phyloP scores from a whole-genome alignment of 37 sponge, comb jelly and placozoan species.

The Crambe crambe region DNA sequence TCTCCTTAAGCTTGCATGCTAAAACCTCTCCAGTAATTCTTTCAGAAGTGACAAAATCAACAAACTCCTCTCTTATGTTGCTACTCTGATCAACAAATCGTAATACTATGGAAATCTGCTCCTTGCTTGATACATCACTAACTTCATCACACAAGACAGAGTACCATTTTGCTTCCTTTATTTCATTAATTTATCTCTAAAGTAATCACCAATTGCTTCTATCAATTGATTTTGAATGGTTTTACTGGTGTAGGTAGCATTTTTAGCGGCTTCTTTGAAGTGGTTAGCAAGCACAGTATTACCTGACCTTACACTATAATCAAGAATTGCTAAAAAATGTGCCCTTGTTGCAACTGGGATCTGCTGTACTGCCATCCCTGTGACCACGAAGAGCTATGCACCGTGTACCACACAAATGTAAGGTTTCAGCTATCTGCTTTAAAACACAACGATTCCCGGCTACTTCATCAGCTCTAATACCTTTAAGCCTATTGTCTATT shows the following conservation, averaged over 20 bases:
- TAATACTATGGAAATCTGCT: background rate
- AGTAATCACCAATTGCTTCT: background rate
- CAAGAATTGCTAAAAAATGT: background rate
- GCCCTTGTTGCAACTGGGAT: background rate
- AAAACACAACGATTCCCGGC: background rate
- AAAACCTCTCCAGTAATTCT: background rate
- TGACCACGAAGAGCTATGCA: background rate
- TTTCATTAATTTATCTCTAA: background rate
- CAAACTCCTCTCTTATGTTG: background rate
- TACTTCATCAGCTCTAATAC: background rate
- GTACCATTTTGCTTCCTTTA: background rate
- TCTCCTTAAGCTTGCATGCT: background rate
- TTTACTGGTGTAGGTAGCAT: background rate
- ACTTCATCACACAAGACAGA: background rate
- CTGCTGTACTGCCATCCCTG: background rate
- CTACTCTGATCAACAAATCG: background rate
- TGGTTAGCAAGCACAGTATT: background rate
- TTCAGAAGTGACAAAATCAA: background rate
- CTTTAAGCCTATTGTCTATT: background rate
- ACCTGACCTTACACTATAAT: background rate
- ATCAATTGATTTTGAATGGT: background rate
- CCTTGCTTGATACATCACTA: background rate
- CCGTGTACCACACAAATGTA: background rate
- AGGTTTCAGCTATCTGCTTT: background rate
- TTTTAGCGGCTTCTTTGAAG: background rate